Conservation (phyloP, 92 coral and sea anemone genomes). For the Actinernus sp. region DNA sequence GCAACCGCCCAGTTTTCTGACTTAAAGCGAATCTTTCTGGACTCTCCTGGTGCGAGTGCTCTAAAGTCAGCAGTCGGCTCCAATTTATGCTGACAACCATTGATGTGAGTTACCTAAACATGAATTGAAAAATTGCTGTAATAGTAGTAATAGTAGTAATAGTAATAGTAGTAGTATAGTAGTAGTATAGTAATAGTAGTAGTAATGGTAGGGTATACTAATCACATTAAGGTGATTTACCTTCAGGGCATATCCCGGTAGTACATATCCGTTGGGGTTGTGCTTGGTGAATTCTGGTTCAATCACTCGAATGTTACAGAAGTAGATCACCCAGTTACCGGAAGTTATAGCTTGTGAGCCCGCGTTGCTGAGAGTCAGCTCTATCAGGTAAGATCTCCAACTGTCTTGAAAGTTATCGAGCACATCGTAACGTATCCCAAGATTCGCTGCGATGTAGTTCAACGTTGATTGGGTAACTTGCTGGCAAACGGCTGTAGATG, state of each 20-base stretch:
- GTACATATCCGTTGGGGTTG: conserved; percentile 76
- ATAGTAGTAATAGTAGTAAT: too few species aligned
- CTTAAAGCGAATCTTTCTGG: conserved; percentile 63
- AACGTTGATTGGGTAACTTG: conserved; percentile 72
- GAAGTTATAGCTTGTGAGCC: conserved; percentile 68
- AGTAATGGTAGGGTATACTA: too few species aligned
- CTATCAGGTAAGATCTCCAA: conserved; percentile 77
- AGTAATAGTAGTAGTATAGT: too few species aligned
- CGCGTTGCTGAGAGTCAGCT: conserved; percentile 76
- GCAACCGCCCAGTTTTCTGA: conserved; percentile 90
- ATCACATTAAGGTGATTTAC: too few species aligned
- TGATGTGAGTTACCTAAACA: conserved; percentile 76
- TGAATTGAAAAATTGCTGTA: conserved; percentile 26
- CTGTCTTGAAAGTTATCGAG: conserved; percentile 91
- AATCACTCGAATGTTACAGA: conserved; percentile 91
- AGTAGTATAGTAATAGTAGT: too few species aligned
- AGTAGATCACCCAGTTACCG: conserved; percentile 90
- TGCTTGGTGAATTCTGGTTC: conserved; percentile 85
- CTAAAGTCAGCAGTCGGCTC: conserved; percentile 85
- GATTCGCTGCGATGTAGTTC: conserved; percentile 85
- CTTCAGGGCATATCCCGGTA: conserved; percentile 72
- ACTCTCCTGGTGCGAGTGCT: conserved; percentile 58
- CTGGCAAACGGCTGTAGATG: conserved; percentile 29
- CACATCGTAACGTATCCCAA: conserved; percentile 88
- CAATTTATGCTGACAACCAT: conserved; percentile 92